Evolutionary conservation across 2,888 invertebrate genomes (phyloP), one percentile per base, ranked within the genome.

Genomic region (Calameuta pallipes): DNA sequence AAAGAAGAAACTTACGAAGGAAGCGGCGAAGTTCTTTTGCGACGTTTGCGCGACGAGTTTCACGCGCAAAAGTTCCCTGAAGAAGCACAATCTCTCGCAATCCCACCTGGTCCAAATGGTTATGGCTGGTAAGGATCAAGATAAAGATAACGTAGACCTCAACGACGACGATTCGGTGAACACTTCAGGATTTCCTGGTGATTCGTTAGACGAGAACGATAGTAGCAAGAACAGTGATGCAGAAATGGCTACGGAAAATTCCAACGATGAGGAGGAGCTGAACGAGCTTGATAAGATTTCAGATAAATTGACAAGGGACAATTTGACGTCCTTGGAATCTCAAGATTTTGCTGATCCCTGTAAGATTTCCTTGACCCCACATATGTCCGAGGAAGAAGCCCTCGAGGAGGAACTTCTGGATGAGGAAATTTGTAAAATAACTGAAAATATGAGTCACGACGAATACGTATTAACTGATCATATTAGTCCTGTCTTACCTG

Each of bases 381-480:
- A 76, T n/a, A 76, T 74, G 35, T 79, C 79, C 15, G 75, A 69
- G 11, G 85, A 87, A 4, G 89, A 87, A 34, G 86, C 86, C 36
- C 78, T 90, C 6, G 91, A 91, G 78, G 91, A 91, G 41, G 89
- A 91, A 41, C 83, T 91, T 68, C 80, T 91, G 11, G 91, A 91
- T 75, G 91, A 91, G 71, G 91, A 91, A 75, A 91, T 91, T 33
- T 91, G 91, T 74, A 91, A 91, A 76, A 91, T 91, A 41, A 91
- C 91, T 0, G 91, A 91, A 56, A 91, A 91, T 35, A 91, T 91
- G 91, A 90, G 90, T 0, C 91, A 91, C 74, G 91, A 91, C 15
- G 91, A 91, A 70, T 91, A 91, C 73, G 91, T 91, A 0, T 81
- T 91, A 0, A 91, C 91, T 0, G 91, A 91, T 81, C 90, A 91